Evolutionary conservation across 2,888 invertebrate species (phyloP).

Genomic region (Elgonia sp.): DNA sequence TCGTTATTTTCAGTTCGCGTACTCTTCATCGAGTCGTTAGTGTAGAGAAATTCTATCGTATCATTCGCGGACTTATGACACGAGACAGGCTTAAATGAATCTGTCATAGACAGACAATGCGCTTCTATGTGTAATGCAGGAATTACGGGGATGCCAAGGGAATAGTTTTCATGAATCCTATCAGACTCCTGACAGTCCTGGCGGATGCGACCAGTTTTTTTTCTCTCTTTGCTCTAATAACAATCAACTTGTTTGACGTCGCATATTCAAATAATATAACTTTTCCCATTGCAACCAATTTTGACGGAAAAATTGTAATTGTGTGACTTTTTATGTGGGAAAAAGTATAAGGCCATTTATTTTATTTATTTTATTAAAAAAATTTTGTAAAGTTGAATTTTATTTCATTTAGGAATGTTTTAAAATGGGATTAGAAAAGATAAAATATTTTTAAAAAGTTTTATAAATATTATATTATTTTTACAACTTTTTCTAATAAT

Average conservation of each 20-base stretch:
- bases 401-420: too few species aligned
- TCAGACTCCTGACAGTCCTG: conserved; percentile 75
- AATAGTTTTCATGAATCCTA: conserved; percentile 82
- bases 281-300: too few species aligned
- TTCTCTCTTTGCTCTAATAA: conserved; percentile 3
- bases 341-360: too few species aligned
- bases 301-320: too few species aligned
- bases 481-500: too few species aligned
- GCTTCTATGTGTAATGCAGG: conserved; percentile 58
- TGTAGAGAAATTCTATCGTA: conserved; percentile 58
- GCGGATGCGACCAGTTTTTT: conserved; percentile 34
- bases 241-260: conserved; percentile 26
- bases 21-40: conserved; percentile 62
- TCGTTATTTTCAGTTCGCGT: conserved; percentile 44
- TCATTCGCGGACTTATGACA: conserved; percentile 58
- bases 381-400: too few species aligned
- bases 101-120: conserved; percentile 74
- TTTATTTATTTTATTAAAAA: too few species aligned
- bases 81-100: conserved; percentile 77
- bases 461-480: too few species aligned
- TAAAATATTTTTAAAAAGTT: too few species aligned
- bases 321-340: too few species aligned
- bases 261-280: conserved; percentile 22
- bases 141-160: conserved; percentile 77
- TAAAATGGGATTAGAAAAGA: too few species aligned